Conservation (phyloP, 2,113 vertebrate species). For the Boleophthalmus pectinirostris region DNA sequence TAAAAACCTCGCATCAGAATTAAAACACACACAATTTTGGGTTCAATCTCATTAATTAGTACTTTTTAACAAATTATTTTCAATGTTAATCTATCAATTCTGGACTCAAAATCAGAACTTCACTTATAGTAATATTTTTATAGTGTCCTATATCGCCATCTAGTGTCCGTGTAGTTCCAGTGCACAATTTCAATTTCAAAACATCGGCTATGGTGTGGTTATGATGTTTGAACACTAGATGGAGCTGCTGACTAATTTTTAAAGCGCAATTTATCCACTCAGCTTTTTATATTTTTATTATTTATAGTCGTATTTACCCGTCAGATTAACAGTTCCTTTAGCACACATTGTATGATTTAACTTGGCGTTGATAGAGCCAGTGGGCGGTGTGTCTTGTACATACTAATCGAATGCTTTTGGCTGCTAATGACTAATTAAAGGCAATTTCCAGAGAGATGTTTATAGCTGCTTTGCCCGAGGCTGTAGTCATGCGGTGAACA, state of each 20-base stretch:
- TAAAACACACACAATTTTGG: neutral
- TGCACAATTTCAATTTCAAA: neutral
- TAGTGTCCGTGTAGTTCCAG: constrained; percentile 12
- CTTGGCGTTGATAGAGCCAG: constrained; percentile 49
- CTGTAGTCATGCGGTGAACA: constrained; percentile 45
- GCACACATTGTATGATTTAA: constrained; percentile 49
- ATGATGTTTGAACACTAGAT: constrained; percentile 58
- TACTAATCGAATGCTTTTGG: constrained; percentile 41
- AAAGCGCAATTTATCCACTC: constrained; percentile 8
- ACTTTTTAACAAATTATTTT: too few relatives aligned
- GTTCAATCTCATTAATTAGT: too few relatives aligned
- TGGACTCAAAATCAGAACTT: neutral
- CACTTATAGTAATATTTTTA: neutral
- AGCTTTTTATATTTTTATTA: neutral
- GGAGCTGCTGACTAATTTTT: constrained; percentile 47
- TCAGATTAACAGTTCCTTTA: constrained; percentile 13
- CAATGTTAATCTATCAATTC: neutral
- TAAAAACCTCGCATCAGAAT: neutral
- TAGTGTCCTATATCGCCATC: constrained; percentile 14
- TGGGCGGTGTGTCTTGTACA: constrained; percentile 37
- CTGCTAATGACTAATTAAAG: constrained; percentile 65
- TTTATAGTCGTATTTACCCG: neutral
- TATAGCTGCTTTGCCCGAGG: constrained; percentile 46
- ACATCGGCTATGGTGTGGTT: constrained; percentile 18
- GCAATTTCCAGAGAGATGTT: constrained; percentile 50